Evolutionary conservation across 2,113 vertebrate genomes (phyloP).

Genomic region (Bolborhynchus lineola): DNA sequence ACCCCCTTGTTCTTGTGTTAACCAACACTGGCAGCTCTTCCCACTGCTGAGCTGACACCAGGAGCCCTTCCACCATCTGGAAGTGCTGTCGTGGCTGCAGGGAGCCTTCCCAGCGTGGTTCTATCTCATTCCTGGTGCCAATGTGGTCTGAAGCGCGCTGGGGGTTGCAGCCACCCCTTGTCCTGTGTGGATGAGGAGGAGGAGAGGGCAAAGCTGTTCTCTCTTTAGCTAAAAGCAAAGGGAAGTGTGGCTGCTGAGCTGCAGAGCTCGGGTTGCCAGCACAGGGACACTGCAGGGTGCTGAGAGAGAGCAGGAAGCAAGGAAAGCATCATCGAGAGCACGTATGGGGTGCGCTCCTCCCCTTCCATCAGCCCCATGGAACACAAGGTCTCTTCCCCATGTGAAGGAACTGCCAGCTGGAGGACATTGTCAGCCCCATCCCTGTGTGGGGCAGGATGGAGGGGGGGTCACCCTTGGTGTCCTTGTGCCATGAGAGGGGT

Average conservation of each 20-base stretch:
- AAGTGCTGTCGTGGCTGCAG: neutral
- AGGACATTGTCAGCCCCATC: no score
- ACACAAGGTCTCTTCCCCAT: fast-evolving
- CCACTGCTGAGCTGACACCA: neutral
- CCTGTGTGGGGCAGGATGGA: no score
- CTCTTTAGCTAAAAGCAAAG: neutral
- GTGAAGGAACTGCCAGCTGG: neutral
- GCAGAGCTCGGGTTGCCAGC: neutral
- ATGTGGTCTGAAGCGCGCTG: neutral
- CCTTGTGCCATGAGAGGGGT: neutral
- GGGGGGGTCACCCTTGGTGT: neutral
- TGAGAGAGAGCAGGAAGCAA: neutral
- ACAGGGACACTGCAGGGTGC: neutral
- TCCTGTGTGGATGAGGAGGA: neutral
- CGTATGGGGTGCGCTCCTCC: fast-evolving
- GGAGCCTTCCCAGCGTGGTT: neutral
- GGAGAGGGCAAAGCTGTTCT: neutral
- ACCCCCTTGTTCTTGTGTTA: slow-evolving; percentile 11
- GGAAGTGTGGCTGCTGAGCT: neutral
- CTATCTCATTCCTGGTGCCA: neutral
- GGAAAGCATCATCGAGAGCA: neutral
- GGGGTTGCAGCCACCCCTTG: neutral
- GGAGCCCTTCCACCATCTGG: neutral
- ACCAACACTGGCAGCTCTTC: neutral
- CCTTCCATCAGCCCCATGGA: neutral